Percentiles rank a stretch among this genome's conserved stretches.
Conservation (phyloP, 2,797 vertebrate species). For the Clangula hyemalis region DNA sequence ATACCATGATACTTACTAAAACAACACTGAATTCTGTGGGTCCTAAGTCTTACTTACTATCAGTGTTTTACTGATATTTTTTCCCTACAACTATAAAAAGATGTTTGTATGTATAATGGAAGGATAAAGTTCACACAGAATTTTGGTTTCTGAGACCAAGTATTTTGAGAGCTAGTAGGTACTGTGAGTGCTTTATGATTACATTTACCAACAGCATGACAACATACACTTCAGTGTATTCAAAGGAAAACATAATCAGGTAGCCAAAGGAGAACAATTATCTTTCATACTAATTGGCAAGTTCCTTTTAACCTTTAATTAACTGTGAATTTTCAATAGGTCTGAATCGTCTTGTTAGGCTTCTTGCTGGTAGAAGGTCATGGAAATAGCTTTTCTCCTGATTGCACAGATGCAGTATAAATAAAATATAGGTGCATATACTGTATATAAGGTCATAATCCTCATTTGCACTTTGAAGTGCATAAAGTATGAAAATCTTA, state of each 20-base stretch:
- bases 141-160: constrained; percentile 44
- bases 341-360: constrained; percentile 60
- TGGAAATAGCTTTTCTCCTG: constrained; percentile 55
- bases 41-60: background rate
- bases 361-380: constrained; percentile 75
- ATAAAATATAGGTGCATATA: constrained; percentile 66
- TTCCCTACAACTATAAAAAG: background rate
- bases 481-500: constrained; percentile 45
- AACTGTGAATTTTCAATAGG: constrained; percentile 75
- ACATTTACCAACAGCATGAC: constrained; percentile 60
- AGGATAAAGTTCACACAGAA: constrained; percentile 16
- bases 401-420: constrained; percentile 66
- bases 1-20: background rate
- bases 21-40: background rate
- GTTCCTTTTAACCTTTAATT: constrained; percentile 81
- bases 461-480: constrained; percentile 59
- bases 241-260: constrained; percentile 70
- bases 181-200: constrained; percentile 46
- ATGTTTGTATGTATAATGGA: background rate
- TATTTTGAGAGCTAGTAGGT: constrained; percentile 55
- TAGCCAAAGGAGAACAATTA: constrained; percentile 77
- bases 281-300: constrained; percentile 78
- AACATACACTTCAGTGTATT: constrained; percentile 62
- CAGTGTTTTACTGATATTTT: background rate
- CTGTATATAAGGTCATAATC: constrained; percentile 45